Conservation (phyloP, 1,140 invertebrate genomes). For the Colletes latitarsis region DNA sequence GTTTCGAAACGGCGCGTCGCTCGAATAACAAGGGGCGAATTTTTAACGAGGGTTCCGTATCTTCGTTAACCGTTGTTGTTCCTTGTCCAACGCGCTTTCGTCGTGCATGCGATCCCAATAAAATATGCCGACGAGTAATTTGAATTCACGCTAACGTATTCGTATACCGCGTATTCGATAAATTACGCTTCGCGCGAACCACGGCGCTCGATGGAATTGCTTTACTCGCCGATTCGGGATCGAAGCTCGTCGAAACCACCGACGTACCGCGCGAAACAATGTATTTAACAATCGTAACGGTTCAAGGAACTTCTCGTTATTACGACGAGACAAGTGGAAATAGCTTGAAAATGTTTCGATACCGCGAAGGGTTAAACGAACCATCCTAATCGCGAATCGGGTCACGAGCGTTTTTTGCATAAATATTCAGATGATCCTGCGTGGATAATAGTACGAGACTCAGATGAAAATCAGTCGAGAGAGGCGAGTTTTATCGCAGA, state of each 20-base stretch:
- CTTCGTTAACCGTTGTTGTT: slow-evolving; percentile 32
- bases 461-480: background rate
- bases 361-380: too few relatives aligned
- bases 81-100: background rate
- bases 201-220: slow-evolving; percentile 3
- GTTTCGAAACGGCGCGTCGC: background rate
- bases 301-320: too few relatives aligned
- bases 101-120: background rate
- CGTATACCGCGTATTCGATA: slow-evolving; percentile 4
- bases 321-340: too few relatives aligned
- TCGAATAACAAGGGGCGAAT: slow-evolving; percentile 43
- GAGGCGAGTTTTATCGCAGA: background rate
- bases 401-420: too few relatives aligned
- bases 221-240: slow-evolving; percentile 1
- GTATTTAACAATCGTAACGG: too few relatives aligned
- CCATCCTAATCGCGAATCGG: too few relatives aligned
- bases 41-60: slow-evolving; percentile 39
- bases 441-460: too few relatives aligned
- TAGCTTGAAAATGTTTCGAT: too few relatives aligned
- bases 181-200: slow-evolving; percentile 9
- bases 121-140: background rate
- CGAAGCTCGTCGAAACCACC: background rate
- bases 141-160: background rate
- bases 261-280: background rate
- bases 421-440: too few relatives aligned